These are phyloP conservation scores for Naja naja DNA, from an alignment of 2,113 vertebrate species.

Conservation along the genomic window DNA sequence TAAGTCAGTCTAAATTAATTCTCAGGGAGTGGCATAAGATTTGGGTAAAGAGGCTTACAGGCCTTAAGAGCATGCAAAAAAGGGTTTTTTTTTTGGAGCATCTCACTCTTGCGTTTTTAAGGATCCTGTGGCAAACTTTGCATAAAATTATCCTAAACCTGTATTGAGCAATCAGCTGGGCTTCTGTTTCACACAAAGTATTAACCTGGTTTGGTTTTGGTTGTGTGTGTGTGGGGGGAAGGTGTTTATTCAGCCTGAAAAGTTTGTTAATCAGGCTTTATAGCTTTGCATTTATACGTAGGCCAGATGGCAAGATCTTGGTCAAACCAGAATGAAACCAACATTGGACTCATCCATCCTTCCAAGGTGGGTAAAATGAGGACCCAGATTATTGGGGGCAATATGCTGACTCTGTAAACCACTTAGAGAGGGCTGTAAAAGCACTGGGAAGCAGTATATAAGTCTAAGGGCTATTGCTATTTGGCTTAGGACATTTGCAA, in stretches of 20 bases:
- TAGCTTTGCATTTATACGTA: background rate
- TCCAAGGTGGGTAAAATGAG: too few relatives aligned
- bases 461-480: too few relatives aligned
- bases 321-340: background rate
- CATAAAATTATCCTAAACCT: background rate
- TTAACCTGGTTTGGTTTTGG: background rate
- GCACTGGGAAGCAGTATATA: too few relatives aligned
- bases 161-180: background rate
- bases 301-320: background rate
- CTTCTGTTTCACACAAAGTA: background rate
- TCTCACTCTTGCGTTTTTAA: background rate
- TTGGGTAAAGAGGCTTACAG: background rate
- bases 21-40: background rate
- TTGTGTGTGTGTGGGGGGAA: background rate
- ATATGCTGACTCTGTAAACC: too few relatives aligned
- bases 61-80: background rate
- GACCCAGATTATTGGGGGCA: too few relatives aligned
- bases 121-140: background rate
- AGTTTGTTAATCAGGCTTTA: background rate
- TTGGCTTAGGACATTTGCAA: too few relatives aligned
- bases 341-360: too few relatives aligned
- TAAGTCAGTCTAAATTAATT: slow-evolving; percentile 3
- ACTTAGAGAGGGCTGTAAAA: too few relatives aligned
- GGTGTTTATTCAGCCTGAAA: background rate
- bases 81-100: background rate